Evolutionary conservation across 2,113 vertebrate species (phyloP), one percentile per base, ranked within the genome.

Genomic region (Corynorhinus townsendii): DNA sequence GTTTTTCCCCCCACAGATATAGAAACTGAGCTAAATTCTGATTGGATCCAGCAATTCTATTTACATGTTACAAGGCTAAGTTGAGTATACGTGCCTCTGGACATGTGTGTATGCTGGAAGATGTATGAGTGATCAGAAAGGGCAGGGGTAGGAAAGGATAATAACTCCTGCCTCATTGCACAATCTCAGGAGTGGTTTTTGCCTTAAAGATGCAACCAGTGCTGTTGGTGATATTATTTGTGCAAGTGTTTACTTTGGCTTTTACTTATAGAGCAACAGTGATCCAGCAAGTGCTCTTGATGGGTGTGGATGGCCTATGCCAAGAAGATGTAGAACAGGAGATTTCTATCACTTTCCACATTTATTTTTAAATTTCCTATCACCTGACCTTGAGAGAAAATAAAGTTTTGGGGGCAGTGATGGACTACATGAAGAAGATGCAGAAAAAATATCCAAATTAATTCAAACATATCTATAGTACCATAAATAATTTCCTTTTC

Each of bases 221-320:
- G 20, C 20, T 8, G 12, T 62, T 73, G 8, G 14, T 91, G 43
- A 84, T 68, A 81, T 45, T 85, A 69, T 52, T 91, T 83, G 35
- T 62, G 26, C 40, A 80, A 89, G 73, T 93, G 77, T 93, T 97
- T 93, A 81, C 73, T 93, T 97, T 97, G 79, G 43, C 64, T 95
- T 95, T 96, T 90, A 92, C 24, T 84, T 82, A 20, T 81, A 56
- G 86, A 95, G 69, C 15, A 66, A 69, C 83, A 93, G 40, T 66
- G 35, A 93, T 47, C 77, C 76, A 86, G 59, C 62, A 92, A 94
- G 64, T 33, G 28, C 35, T 35, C 30, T 28, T 0, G 11, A 49
- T 20, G 59, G 82, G 40, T 24, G 35, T 35, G 89, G 81, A 82
- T 49, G 72, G 54, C 71, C 52, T 92, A 24, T 52, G 45, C 35